phyloP scores from a whole-genome alignment of 2,888 invertebrate genomes.

The Euplagia quadripunctaria region DNA sequence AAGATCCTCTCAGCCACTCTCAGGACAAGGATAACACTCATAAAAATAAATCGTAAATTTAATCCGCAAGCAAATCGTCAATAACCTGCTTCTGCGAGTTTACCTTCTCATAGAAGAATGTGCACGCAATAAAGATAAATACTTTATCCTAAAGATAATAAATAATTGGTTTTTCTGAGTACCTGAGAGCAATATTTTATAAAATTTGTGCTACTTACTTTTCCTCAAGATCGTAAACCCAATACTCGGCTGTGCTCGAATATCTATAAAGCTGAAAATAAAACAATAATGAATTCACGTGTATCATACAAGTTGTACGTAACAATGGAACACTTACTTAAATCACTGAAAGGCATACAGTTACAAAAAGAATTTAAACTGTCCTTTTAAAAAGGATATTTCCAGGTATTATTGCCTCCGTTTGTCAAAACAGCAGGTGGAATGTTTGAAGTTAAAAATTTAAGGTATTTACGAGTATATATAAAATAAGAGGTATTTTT shows the following conservation, averaged over 20 bases:
- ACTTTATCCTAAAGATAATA: background rate
- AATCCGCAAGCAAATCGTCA: background rate
- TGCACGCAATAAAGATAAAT: background rate
- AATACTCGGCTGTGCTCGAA: slow-evolving; percentile 89
- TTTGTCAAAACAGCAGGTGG: too few species aligned
- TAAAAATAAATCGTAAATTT: background rate
- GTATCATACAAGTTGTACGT: too few species aligned
- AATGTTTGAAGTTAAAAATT: too few species aligned
- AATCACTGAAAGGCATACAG: too few species aligned
- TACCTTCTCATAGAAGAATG: background rate
- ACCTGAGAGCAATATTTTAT: background rate
- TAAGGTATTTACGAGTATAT: too few species aligned
- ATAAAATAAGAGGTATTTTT: too few species aligned
- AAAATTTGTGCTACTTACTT: slow-evolving; percentile 72
- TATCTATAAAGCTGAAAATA: slow-evolving; percentile 89
- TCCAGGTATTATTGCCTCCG: too few species aligned
- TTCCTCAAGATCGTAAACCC: slow-evolving; percentile 87
- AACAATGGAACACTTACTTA: too few species aligned
- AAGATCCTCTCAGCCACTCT: background rate
- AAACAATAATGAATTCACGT: slow-evolving; percentile 35
- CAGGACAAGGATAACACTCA: background rate
- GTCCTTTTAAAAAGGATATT: too few species aligned
- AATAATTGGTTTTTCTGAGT: background rate
- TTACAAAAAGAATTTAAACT: too few species aligned
- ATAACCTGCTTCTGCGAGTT: background rate